Conservation (phyloP, 2,797 vertebrate species). For the Silurus lanzhouensis region DNA sequence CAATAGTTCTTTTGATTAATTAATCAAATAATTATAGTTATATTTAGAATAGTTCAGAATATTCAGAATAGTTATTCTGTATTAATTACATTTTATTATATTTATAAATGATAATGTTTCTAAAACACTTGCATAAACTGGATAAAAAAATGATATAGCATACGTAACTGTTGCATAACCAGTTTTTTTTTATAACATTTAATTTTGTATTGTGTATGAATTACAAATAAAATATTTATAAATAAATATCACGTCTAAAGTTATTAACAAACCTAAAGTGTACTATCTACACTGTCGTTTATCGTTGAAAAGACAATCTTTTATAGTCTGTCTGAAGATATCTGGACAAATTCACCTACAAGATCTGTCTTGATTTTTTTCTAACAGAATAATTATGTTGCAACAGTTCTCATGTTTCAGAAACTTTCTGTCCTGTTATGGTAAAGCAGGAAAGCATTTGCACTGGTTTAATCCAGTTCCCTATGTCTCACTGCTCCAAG, state of each 20-base stretch:
- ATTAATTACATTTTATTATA: background rate
- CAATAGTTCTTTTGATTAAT: background rate
- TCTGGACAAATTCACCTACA: background rate
- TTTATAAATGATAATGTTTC: background rate
- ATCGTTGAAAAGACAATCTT: background rate
- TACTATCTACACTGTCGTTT: background rate
- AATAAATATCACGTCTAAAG: background rate
- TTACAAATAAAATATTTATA: background rate
- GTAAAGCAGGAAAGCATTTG: background rate
- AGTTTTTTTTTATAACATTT: background rate
- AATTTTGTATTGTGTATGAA: background rate
- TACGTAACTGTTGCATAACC: background rate
- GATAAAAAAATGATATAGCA: background rate
- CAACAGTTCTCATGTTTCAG: background rate
- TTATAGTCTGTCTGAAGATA: background rate
- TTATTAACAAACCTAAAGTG: background rate
- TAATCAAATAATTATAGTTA: too few species aligned
- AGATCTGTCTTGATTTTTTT: conserved; percentile 13
- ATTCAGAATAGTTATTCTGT: too few species aligned
- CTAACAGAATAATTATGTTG: background rate
- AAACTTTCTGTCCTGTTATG: background rate
- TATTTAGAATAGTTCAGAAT: background rate
- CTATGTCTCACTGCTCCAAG: background rate
- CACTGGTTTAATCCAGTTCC: conserved; percentile 26
- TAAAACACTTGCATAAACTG: background rate